phyloP scores from a whole-genome alignment of 2,888 invertebrate genomes.

The Agrotis clavis region DNA sequence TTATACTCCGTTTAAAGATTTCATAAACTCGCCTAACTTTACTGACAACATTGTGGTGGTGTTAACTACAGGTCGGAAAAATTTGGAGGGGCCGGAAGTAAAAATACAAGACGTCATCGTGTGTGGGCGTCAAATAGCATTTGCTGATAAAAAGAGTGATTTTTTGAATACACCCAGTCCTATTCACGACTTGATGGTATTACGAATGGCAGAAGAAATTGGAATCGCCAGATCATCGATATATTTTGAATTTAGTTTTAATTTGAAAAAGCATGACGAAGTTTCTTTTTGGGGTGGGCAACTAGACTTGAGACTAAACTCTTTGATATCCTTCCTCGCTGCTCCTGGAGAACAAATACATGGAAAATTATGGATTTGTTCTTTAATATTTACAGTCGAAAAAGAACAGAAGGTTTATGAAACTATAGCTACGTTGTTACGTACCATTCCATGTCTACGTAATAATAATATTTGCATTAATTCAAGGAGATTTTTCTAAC shows the following conservation, averaged over 20 bases:
- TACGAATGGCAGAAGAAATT: constrained; percentile 13
- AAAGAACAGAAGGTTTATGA: not conserved
- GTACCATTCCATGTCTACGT: no score
- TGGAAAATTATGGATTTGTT: not conserved
- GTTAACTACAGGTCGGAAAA: not conserved
- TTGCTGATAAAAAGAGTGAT: no score
- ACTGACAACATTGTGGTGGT: not conserved
- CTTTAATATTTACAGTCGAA: not conserved
- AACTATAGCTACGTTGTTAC: not conserved
- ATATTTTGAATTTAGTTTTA: no score
- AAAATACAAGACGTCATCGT: not conserved
- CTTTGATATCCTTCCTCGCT: not conserved
- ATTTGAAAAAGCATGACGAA: no score
- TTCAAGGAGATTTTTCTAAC: no score
- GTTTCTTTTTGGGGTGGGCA: no score
- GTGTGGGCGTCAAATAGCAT: constrained; percentile 18
- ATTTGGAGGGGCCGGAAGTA: accelerated
- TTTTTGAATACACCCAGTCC: not conserved
- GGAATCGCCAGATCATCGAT: no score
- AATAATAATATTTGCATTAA: no score
- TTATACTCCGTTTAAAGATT: constrained; percentile 19
- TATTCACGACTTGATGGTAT: constrained; percentile 25
- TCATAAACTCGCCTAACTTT: not conserved
- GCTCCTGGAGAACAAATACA: not conserved
- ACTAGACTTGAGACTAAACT: no score